Conservation (phyloP, 2,888 invertebrate species). For the Eucera pruinosa region DNA sequence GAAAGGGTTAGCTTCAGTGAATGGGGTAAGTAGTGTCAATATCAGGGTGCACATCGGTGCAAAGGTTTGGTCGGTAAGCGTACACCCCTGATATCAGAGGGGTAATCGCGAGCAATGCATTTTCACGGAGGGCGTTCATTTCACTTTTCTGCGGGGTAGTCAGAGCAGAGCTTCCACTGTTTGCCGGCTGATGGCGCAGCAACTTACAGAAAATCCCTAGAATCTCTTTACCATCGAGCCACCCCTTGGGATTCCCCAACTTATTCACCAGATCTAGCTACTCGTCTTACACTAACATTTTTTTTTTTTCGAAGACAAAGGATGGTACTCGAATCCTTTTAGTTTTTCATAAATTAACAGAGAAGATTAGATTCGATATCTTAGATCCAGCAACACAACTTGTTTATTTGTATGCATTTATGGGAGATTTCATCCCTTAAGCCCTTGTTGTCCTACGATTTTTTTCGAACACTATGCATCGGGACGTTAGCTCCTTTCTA, state of each 20-base stretch:
- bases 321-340: not conserved
- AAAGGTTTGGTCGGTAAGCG: constrained; percentile 65
- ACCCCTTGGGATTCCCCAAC: constrained; percentile 17
- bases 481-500: no score
- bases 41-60: constrained; percentile 10
- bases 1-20: not conserved
- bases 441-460: no score
- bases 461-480: no score
- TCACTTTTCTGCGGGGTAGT: constrained; percentile 38
- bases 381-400: no score
- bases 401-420: no score
- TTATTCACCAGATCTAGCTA: constrained; percentile 35
- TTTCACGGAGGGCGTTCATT: constrained; percentile 64
- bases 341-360: not conserved
- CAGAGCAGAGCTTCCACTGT: constrained; percentile 49
- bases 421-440: no score
- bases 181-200: constrained; percentile 65
- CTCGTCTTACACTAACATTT: not conserved
- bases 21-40: constrained; percentile 8
- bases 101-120: constrained; percentile 38
- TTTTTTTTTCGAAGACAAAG: not conserved
- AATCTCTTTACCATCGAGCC: constrained; percentile 35
- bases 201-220: constrained; percentile 26
- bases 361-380: no score
- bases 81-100: constrained; percentile 17